Conservation (phyloP, 2,113 vertebrate genomes). For the Blennius ocellaris region DNA sequence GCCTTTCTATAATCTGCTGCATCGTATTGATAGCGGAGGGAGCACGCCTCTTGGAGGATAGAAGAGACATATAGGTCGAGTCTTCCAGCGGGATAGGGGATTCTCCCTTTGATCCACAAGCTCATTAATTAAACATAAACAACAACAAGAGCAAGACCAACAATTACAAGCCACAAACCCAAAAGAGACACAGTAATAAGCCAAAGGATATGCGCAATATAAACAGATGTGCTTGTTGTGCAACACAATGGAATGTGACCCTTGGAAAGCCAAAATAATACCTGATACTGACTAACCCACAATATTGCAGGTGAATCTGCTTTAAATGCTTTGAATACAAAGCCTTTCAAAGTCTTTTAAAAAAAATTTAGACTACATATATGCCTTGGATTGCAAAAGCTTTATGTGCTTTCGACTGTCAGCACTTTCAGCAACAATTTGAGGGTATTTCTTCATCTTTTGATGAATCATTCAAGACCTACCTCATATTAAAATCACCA, state of each 20-base stretch:
- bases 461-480: slow-evolving; percentile 26
- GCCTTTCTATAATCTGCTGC: slow-evolving; percentile 27
- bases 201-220: slow-evolving; percentile 8
- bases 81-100: slow-evolving; percentile 63
- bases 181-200: slow-evolving; percentile 34
- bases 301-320: slow-evolving; percentile 44
- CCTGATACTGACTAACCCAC: slow-evolving; percentile 35
- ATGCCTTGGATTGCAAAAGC: not conserved
- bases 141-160: slow-evolving; percentile 73
- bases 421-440: slow-evolving; percentile 8
- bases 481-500: not conserved
- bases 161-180: slow-evolving; percentile 66
- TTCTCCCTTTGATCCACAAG: slow-evolving; percentile 69
- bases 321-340: slow-evolving; percentile 43
- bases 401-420: not conserved
- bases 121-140: slow-evolving; percentile 77
- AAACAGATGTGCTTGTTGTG: slow-evolving; percentile 37
- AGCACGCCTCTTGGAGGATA: slow-evolving; percentile 27
- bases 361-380: not conserved
- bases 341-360: not conserved
- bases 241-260: slow-evolving; percentile 35
- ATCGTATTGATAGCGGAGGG: slow-evolving; percentile 25
- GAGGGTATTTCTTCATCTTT: slow-evolving; percentile 19
- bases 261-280: slow-evolving; percentile 34
- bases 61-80: slow-evolving; percentile 67